Percentiles rank a stretch among this genome's conserved stretches.
Evolutionary conservation across 2,797 vertebrate genomes (phyloP).

Genomic region (Geotrypetes seraphini): DNA sequence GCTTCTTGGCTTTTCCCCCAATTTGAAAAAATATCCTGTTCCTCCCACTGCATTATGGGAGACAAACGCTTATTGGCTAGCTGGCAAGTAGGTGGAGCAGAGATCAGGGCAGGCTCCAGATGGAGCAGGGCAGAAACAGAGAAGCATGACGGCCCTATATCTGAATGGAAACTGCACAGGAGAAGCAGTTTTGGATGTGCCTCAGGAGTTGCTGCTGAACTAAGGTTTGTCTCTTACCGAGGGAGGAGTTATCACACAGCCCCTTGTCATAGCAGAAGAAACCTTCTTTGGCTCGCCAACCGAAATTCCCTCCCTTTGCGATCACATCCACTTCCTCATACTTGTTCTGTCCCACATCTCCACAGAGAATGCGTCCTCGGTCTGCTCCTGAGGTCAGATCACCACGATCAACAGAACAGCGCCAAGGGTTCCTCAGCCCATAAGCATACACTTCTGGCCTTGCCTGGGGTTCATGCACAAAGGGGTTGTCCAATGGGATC

Average conservation of each 20-base stretch:
- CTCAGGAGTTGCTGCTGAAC: too few relatives aligned
- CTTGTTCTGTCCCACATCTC: constrained; percentile 74
- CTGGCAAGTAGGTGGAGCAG: too few relatives aligned
- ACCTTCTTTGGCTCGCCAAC: constrained; percentile 73
- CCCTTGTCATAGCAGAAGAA: constrained; percentile 74
- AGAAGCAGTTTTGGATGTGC: too few relatives aligned
- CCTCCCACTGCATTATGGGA: too few relatives aligned
- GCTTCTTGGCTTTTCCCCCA: too few relatives aligned
- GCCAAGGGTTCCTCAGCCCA: constrained; percentile 76
- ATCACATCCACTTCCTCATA: constrained; percentile 72
- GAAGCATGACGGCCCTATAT: too few relatives aligned
- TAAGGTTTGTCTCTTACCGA: constrained; percentile 54
- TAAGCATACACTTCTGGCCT: constrained; percentile 67
- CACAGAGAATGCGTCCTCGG: constrained; percentile 61
- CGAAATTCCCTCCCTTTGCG: constrained; percentile 67
- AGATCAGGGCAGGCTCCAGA: too few relatives aligned
- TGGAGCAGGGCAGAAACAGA: too few relatives aligned
- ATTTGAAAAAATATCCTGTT: too few relatives aligned
- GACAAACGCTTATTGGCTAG: too few relatives aligned
- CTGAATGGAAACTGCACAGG: too few relatives aligned
- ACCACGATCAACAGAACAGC: constrained; percentile 69
- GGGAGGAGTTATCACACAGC: constrained; percentile 64
- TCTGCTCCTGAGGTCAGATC: constrained; percentile 46
- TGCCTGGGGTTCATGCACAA: constrained; percentile 43
- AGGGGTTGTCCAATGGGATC: constrained; percentile 68